phyloP scores from a whole-genome alignment of 2,888 invertebrate species.

The Ametastegia equiseti region DNA sequence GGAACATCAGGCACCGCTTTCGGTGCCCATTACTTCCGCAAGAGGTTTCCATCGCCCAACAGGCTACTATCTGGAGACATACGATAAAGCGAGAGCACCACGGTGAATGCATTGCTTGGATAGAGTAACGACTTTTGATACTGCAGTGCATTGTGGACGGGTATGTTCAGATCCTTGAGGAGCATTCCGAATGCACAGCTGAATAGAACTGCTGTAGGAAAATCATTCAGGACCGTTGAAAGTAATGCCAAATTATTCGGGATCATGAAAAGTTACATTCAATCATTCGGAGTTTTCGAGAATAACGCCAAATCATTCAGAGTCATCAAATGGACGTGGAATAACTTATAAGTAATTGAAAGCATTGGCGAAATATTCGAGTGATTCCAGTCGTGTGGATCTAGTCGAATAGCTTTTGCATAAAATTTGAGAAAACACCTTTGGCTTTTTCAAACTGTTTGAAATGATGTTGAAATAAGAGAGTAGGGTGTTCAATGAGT shows the following conservation, averaged over 20 bases:
- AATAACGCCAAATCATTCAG: not conserved
- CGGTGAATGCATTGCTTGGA: constrained; percentile 10
- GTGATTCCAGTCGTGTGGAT: too few species aligned
- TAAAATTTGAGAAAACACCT: too few species aligned
- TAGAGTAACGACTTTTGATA: constrained; percentile 2
- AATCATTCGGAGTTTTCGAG: not conserved
- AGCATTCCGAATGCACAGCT: too few species aligned
- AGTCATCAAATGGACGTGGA: not conserved
- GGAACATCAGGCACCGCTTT: constrained; percentile 29
- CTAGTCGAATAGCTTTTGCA: too few species aligned
- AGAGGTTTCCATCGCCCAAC: not conserved
- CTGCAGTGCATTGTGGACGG: constrained; percentile 1
- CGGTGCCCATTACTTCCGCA: constrained; percentile 30
- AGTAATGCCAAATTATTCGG: not conserved
- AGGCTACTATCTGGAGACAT: not conserved
- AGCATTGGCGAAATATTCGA: too few species aligned
- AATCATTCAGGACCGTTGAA: not conserved
- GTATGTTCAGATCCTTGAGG: too few species aligned
- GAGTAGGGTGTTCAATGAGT: too few species aligned
- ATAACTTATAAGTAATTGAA: too few species aligned
- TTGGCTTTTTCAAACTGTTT: too few species aligned
- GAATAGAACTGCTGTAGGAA: too few species aligned
- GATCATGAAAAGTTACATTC: not conserved
- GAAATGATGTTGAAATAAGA: too few species aligned
- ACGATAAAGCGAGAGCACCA: not conserved